Conservation (phyloP, 2,888 invertebrate species). For the Merodon equestris region DNA sequence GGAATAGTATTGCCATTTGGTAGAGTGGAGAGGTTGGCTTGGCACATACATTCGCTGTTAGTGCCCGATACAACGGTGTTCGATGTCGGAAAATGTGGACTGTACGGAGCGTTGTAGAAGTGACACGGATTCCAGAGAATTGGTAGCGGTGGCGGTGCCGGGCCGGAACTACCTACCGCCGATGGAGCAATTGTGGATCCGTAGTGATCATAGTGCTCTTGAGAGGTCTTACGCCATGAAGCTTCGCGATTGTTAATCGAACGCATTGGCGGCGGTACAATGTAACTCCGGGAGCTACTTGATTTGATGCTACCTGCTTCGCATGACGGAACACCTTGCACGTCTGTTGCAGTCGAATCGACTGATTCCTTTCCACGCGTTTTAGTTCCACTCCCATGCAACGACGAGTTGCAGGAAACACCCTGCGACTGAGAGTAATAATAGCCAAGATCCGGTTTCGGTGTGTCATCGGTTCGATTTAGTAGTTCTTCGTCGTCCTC, state of each 20-base stretch:
- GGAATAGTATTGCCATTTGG: conserved; percentile 31
- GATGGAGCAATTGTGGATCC: conserved; percentile 31
- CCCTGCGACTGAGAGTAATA: conserved; percentile 58
- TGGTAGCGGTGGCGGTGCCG: conserved; percentile 71
- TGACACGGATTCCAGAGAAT: conserved; percentile 74
- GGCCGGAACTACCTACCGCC: conserved; percentile 53
- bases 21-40: conserved; percentile 33
- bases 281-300: conserved; percentile 76
- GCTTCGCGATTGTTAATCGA: conserved; percentile 72
- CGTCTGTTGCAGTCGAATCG: conserved; percentile 72
- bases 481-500: conserved; percentile 30
- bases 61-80: conserved; percentile 37
- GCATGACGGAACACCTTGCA: conserved; percentile 74
- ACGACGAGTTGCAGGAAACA: conserved; percentile 67
- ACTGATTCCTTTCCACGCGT: conserved; percentile 74
- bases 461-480: no score
- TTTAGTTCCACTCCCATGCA: conserved; percentile 55
- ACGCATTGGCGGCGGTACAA: conserved; percentile 78
- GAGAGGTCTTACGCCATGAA: conserved; percentile 74
- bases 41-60: conserved; percentile 70
- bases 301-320: conserved; percentile 77
- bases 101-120: conserved; percentile 70
- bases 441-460: conserved; percentile 42
- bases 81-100: conserved; percentile 66
- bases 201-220: conserved; percentile 47